These are phyloP conservation scores for Enteromius trimaculatus DNA, from an alignment of 2,797 vertebrate genomes.

Conservation along the genomic window DNA sequence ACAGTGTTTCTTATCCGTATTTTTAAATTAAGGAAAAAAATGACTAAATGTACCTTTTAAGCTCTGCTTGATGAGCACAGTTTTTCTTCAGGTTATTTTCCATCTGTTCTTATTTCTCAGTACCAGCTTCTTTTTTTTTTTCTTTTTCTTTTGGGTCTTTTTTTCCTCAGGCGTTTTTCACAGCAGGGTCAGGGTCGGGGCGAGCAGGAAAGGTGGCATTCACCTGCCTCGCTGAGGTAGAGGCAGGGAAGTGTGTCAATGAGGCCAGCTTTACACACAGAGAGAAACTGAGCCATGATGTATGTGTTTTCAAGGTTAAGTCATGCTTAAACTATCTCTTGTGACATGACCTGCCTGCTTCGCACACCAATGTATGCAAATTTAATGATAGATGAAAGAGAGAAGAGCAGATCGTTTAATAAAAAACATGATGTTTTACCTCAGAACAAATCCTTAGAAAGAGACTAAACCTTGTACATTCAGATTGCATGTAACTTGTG, in stretches of 20 bases:
- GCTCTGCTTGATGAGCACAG: background rate
- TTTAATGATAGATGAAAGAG: slow-evolving; percentile 9
- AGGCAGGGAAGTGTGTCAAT: slow-evolving; percentile 14
- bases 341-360: background rate
- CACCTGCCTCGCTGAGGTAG: slow-evolving; percentile 1
- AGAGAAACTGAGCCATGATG: slow-evolving; percentile 3
- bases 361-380: background rate
- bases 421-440: background rate
- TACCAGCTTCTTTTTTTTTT: background rate
- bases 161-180: slow-evolving; percentile 18
- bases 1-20: background rate
- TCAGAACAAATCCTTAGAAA: background rate
- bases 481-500: background rate
- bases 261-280: background rate
- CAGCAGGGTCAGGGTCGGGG: slow-evolving; percentile 13
- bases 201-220: slow-evolving; percentile 17
- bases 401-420: background rate
- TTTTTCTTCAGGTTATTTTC: background rate
- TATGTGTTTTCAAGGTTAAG: slow-evolving; percentile 33
- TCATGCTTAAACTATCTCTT: background rate
- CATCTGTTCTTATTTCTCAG: background rate
- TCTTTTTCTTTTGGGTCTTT: background rate
- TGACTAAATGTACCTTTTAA: background rate
- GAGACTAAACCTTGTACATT: background rate
- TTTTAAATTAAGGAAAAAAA: background rate